These are phyloP conservation scores for mouse (Mus musculus) DNA, from an alignment of 2,113 vertebrate genomes.

Conservation along the genomic window DNA sequence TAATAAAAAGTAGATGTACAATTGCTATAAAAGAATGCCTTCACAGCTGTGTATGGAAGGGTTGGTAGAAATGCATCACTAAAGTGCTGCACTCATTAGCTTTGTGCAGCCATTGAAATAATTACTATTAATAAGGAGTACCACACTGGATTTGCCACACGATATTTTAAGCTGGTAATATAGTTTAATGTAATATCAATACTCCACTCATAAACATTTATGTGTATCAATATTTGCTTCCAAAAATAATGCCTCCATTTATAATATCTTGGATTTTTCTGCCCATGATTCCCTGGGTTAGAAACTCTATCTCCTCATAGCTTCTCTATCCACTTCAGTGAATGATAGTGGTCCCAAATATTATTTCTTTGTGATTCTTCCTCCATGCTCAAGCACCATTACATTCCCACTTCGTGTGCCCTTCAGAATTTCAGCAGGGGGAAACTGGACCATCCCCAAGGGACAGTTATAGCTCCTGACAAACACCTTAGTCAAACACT, in stretches of 20 bases:
- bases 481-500: conserved; percentile 6
- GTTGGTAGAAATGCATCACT: background rate
- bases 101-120: conserved; percentile 29
- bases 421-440: conserved; percentile 56
- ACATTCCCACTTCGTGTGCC: background rate
- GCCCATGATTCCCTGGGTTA: background rate
- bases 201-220: conserved; percentile 33
- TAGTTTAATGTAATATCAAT: conserved; percentile 50
- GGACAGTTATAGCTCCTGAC: background rate
- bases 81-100: background rate
- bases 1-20: background rate
- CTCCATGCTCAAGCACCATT: background rate
- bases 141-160: background rate
- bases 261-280: background rate
- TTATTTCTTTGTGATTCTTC: background rate
- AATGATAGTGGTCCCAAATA: background rate
- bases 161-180: background rate
- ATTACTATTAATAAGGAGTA: background rate
- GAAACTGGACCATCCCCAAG: background rate
- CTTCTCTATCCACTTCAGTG: background rate
- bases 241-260: background rate
- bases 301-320: background rate
- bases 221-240: conserved; percentile 1
- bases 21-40: background rate
- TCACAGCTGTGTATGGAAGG: background rate